phyloP scores from a whole-genome alignment of 1,140 invertebrate species.

The Chrysoperla carnea region DNA sequence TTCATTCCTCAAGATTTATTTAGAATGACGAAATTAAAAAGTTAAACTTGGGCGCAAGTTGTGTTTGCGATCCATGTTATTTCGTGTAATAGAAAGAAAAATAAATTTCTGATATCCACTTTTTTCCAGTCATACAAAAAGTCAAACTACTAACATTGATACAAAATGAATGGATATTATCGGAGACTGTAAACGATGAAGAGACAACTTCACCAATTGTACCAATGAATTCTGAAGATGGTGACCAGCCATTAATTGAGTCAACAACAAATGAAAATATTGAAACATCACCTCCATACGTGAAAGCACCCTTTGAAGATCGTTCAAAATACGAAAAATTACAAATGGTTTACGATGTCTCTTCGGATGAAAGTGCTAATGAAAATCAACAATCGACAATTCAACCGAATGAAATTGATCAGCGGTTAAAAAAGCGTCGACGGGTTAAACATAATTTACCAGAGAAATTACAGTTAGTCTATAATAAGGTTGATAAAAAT shows the following conservation, averaged over 20 bases:
- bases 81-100: too few relatives aligned
- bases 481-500: conserved; percentile 22
- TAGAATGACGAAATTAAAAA: too few relatives aligned
- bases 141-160: too few relatives aligned
- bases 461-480: conserved; percentile 22
- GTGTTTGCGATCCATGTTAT: too few relatives aligned
- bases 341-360: conserved; percentile 32
- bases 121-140: too few relatives aligned
- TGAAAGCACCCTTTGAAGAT: conserved; percentile 46
- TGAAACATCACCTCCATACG: conserved; percentile 32
- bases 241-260: conserved; percentile 17
- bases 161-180: too few relatives aligned
- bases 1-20: too few relatives aligned
- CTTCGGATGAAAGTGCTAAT: conserved; percentile 37
- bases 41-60: too few relatives aligned
- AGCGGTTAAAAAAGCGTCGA: conserved; percentile 14
- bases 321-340: conserved; percentile 66
- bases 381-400: conserved; percentile 22
- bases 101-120: too few relatives aligned
- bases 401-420: conserved; percentile 10
- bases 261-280: conserved; percentile 11
- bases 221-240: conserved; percentile 4
- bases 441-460: conserved; percentile 12
- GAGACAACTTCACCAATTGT: too few relatives aligned
- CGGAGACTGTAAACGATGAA: too few relatives aligned